Evolutionary conservation across 2,797 vertebrate species (phyloP).

Genomic region (Ptychobarbus kaznakovi): DNA sequence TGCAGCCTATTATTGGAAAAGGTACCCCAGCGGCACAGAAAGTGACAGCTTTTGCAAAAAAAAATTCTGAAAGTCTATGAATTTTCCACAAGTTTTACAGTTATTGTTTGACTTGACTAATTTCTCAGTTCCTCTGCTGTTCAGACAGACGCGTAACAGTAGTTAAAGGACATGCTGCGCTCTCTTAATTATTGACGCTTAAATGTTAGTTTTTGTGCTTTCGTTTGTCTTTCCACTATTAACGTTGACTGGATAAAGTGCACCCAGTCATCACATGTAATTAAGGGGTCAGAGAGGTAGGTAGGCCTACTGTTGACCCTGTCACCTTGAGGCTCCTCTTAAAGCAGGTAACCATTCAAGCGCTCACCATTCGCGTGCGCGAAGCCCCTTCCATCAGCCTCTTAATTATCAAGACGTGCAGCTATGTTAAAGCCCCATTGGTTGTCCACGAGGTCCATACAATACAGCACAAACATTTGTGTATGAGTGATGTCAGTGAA

Average conservation of each 20-base stretch:
- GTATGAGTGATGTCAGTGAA: conserved; percentile 67
- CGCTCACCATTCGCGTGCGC: conserved; percentile 49
- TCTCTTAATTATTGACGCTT: conserved; percentile 29
- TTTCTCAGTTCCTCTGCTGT: not conserved
- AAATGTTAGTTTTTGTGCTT: conserved; percentile 36
- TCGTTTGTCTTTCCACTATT: conserved; percentile 42
- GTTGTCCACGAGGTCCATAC: conserved; percentile 57
- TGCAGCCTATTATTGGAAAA: not conserved
- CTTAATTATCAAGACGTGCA: conserved; percentile 61
- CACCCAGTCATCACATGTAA: conserved; percentile 33
- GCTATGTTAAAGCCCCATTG: conserved; percentile 55
- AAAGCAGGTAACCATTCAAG: conserved; percentile 63
- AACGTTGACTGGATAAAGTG: conserved; percentile 43
- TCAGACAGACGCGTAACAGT: not conserved
- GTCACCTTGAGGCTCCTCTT: conserved; percentile 59
- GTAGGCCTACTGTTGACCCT: conserved; percentile 44
- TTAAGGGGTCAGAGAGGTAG: conserved; percentile 53
- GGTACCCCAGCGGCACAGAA: not conserved
- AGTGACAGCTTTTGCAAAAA: not conserved
- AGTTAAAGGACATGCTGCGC: not conserved
- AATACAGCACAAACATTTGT: conserved; percentile 59
- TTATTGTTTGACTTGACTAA: not conserved
- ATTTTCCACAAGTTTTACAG: not conserved
- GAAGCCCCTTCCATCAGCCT: conserved; percentile 32
- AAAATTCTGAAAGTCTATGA: not conserved